Conservation (phyloP, 2,113 vertebrate species). For the Cyprinodon brontotheroides region DNA sequence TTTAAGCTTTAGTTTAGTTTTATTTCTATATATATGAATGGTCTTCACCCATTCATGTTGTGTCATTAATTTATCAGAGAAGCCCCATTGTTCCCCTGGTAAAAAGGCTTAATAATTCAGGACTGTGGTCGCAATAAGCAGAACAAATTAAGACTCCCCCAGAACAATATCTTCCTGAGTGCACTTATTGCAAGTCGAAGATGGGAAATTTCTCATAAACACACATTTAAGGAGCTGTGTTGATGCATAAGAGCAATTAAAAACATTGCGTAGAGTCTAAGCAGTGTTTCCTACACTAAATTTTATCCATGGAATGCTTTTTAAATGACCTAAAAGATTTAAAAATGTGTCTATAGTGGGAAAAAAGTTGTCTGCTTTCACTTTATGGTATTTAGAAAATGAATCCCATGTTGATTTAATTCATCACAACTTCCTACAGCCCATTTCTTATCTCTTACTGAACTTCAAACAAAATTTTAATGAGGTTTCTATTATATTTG, state of each 20-base stretch:
- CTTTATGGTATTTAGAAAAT: slow-evolving; percentile 4
- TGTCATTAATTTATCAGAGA: too few species aligned
- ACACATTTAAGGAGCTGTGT: slow-evolving; percentile 19
- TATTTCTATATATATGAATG: too few species aligned
- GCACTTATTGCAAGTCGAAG: slow-evolving; percentile 3
- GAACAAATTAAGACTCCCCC: slow-evolving; percentile 1
- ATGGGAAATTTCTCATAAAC: slow-evolving; percentile 29
- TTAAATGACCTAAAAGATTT: slow-evolving; percentile 1
- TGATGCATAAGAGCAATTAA: slow-evolving; percentile 16
- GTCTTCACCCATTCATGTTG: too few species aligned
- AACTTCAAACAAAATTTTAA: slow-evolving; percentile 13
- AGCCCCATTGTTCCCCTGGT: neutral
- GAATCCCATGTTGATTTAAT: slow-evolving; percentile 13
- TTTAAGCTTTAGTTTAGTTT: too few species aligned
- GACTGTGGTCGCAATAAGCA: neutral
- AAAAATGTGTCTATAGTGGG: neutral
- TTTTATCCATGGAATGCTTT: neutral
- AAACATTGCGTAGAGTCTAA: neutral
- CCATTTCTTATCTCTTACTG: slow-evolving; percentile 28
- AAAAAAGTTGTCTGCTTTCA: neutral
- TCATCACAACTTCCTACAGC: neutral
- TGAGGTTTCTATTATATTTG: neutral
- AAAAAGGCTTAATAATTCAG: neutral
- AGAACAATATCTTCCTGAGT: slow-evolving; percentile 28
- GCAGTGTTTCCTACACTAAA: neutral